Conservation (phyloP, 2,888 invertebrate species). For the Ganaspis brasiliensis region DNA sequence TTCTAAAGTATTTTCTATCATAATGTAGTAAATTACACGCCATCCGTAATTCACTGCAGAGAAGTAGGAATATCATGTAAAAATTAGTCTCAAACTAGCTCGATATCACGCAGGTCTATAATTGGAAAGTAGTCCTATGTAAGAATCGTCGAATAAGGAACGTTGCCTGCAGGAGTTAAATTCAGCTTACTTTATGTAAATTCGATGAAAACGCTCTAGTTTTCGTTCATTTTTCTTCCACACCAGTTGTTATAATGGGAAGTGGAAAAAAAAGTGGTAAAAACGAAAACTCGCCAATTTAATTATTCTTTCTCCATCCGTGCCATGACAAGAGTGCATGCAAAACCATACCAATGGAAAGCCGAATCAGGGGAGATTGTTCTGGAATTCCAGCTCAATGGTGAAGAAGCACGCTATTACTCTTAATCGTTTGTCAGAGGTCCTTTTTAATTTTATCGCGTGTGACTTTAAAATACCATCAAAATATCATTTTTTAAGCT, state of each 20-base stretch:
- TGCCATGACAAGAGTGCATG: conserved; percentile 24
- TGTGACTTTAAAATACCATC: not conserved
- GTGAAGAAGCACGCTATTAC: not conserved
- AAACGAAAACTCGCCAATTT: conserved; percentile 47
- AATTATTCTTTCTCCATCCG: conserved; percentile 46
- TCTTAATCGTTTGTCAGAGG: conserved; percentile 4
- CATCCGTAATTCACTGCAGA: not conserved
- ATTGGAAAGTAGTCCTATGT: conserved; percentile 52
- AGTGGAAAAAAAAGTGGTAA: conserved; percentile 17
- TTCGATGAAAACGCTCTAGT: conserved; percentile 33
- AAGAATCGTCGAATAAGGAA: conserved; percentile 12
- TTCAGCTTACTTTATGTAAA: conserved; percentile 43
- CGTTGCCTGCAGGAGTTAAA: conserved; percentile 2
- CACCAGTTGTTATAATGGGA: not conserved
- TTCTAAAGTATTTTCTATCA: not conserved
- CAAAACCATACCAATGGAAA: conserved; percentile 24
- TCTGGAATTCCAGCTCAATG: conserved; percentile 2
- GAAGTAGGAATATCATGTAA: conserved; percentile 44
- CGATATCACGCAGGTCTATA: conserved; percentile 52
- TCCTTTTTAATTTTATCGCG: not conserved
- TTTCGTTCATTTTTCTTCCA: conserved; percentile 5
- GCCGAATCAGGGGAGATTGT: conserved; percentile 17
- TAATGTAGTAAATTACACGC: not conserved
- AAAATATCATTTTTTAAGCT: no score
- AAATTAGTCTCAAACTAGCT: conserved; percentile 48